Evolutionary conservation across 2,113 vertebrate genomes (phyloP), one percentile per base, ranked within the genome.

Genomic region (Corythoichthys haematopterus): DNA sequence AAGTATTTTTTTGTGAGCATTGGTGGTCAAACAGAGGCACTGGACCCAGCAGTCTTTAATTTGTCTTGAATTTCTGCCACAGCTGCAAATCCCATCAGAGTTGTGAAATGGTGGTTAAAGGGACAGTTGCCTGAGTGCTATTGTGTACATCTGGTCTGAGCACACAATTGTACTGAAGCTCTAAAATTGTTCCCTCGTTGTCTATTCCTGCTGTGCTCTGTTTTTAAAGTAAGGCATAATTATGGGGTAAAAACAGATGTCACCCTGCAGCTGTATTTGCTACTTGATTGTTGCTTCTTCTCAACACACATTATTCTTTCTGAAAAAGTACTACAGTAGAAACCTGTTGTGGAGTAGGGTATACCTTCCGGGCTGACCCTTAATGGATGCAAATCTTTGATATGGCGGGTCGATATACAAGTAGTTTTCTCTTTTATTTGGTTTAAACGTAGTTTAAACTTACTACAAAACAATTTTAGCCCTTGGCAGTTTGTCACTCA

Each of bases 181-280:
- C 58, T 61, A 10, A 43, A 61, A 62, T n/a, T 7, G n/a, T 40
- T 62, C 10, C 16, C 16, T 40, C 57, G 9, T 45, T 33, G 40
- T 46, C 33, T 45, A 61, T 20, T 16, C 12, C n/a, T 4, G 38
- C 59, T 40, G 58, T 40, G 37, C 15, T 43, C 57, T 13, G 0
- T 47, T n/a, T 47, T 36, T 38, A 48, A 38, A 72, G 64, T 48
- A 43, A 51, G 35, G 48, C 65, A 13, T 82, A 77, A 82, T 76
- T 78, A 60, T 56, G 59, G 1, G 55, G 33, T 47, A 57, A n/a
- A 66, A 79, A 67, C 75, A 68, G 77, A 78, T 71, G 77, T 81
- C 62, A 33, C 76, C 38, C 28, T 16, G n/a, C 71, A 69, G 68
- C 64, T 74, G 71, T 5, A 6, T 47, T 62, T 62, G 5, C 40